phyloP scores from a whole-genome alignment of 2,888 invertebrate genomes.

The Drosophila macrospina region DNA sequence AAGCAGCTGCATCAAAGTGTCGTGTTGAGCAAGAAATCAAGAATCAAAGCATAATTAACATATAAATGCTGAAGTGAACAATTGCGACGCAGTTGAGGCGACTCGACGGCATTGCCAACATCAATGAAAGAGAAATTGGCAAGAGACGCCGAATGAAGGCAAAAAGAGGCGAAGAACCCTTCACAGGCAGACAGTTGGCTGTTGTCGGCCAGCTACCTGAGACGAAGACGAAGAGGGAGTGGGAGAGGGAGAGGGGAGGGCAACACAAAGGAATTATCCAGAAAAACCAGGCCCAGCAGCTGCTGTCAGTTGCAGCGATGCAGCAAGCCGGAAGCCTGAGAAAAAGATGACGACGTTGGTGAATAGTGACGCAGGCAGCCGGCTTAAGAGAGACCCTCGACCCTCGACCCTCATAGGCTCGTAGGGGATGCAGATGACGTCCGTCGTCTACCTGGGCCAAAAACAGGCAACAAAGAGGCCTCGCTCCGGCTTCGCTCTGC shows the following conservation, averaged over 20 bases:
- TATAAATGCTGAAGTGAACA: neutral
- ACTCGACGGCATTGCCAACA: conserved; percentile 45
- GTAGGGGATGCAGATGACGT: conserved; percentile 21
- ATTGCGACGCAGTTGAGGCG: neutral
- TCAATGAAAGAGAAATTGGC: neutral
- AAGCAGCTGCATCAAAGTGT: neutral
- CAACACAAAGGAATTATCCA: conserved; percentile 7
- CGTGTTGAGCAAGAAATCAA: too few relatives aligned
- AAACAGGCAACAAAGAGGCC: neutral
- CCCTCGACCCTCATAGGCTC: conserved; percentile 5
- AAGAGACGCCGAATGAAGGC: neutral
- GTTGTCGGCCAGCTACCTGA: conserved; percentile 12
- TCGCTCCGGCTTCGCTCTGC: too few relatives aligned
- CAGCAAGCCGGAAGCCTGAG: too few relatives aligned
- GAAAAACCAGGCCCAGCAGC: conserved; percentile 50
- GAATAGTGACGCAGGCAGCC: conserved; percentile 9
- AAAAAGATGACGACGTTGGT: neutral
- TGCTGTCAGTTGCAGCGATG: conserved; percentile 18
- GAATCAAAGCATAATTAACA: neutral
- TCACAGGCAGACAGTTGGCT: neutral
- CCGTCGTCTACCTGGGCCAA: conserved; percentile 33
- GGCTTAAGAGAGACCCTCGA: conserved; percentile 11
- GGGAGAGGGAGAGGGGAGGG: too few relatives aligned
- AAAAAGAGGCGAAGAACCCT: neutral
- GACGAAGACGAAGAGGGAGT: too few relatives aligned